phyloP scores from a whole-genome alignment of 2,113 vertebrate species.

The Bombycilla garrulus region DNA sequence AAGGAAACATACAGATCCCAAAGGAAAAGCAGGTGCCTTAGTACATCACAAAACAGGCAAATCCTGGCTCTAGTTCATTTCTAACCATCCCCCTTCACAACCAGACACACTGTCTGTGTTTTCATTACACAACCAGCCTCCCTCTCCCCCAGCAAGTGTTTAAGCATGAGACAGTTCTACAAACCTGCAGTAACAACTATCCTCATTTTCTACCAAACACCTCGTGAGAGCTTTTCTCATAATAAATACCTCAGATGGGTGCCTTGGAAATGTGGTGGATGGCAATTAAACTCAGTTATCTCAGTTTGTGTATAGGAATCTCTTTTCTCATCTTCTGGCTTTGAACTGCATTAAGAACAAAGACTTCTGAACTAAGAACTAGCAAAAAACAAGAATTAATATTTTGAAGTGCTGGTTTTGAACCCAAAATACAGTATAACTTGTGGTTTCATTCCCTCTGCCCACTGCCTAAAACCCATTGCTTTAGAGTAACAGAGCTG shows the following conservation, averaged over 20 bases:
- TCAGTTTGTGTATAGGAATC: not conserved
- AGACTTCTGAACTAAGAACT: not conserved
- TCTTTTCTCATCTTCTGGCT: not conserved
- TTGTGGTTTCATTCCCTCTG: not conserved
- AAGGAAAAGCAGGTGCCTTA: not conserved
- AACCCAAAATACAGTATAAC: not conserved
- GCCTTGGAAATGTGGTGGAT: not conserved
- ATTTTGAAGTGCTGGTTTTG: not conserved
- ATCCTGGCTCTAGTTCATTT: not conserved
- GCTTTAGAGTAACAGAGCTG: not conserved
- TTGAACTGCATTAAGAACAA: not conserved
- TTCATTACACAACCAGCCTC: not conserved
- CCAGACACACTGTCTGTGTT: not conserved
- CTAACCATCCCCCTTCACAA: not conserved
- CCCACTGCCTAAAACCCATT: not conserved
- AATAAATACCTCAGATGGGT: not conserved
- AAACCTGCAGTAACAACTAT: not conserved
- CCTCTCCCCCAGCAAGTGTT: not conserved
- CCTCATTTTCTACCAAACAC: not conserved
- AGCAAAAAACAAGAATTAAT: not conserved
- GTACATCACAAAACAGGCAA: not conserved
- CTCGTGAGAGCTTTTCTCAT: not conserved
- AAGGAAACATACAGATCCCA: not conserved
- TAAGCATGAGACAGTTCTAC: not conserved
- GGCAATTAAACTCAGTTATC: not conserved